Evolutionary conservation across 2,113 vertebrate genomes (phyloP), one percentile per base, ranked within the genome.

Genomic region (Megaceryle torquata): DNA sequence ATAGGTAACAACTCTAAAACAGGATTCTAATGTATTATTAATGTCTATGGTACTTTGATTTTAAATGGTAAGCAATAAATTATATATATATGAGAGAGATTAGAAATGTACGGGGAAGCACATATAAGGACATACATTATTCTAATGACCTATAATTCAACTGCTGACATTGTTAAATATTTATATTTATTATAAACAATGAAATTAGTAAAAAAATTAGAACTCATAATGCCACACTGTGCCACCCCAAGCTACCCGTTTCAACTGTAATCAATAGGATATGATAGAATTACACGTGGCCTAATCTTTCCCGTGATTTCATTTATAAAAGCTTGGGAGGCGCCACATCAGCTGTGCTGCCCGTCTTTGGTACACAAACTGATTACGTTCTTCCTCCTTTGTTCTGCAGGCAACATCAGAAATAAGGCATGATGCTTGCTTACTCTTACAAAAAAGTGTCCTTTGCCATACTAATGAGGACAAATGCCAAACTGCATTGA

Each of bases 381-480:
- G 79, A 89, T 91, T 54, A 12, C 29, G 17, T 75, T 85, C 64
- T 75, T 24, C 84, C 77, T 83, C 89, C 91, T 91, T 89, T 92
- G 63, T 94, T 80, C 83, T 83, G 91, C 64, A 91, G 88, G 41
- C 83, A 72, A 74, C 69, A 81, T 85, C 95, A 95, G 86, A 96
- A 86, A 96, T 80, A 86, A 8, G 46, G 86, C 82, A 72, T 57
- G 89, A 82, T 33, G 11, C 88, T 96, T 93, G 97, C 96, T 97
- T 96, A 94, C 56, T 70, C 93, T n/a, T 90, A 91, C 95, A 96
- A 96, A 53, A 96, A 96, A 61, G 93, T 68, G n/a, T 96, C 97
- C 97, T 97, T 91, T 89, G 94, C 95, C 95, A 96, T 95, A 94
- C 68, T 97, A 97, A 98, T 97, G 95, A 98, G 97, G 96, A 97